phyloP scores from a whole-genome alignment of 2,888 invertebrate species.

The Pimpla rufipes region DNA sequence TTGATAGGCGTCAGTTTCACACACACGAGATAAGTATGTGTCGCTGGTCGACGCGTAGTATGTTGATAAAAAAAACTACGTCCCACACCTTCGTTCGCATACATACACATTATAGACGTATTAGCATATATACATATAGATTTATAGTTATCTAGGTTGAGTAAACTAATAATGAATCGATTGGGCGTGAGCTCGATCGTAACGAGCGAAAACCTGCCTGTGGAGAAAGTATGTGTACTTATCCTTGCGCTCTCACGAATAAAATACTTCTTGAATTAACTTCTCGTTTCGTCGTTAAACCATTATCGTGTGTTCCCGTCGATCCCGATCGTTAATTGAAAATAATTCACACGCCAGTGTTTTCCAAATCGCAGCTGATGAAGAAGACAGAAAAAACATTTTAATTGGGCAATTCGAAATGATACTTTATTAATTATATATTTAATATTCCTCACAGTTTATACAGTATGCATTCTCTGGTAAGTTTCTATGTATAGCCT shows the following conservation, averaged over 20 bases:
- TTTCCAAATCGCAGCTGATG: not conserved
- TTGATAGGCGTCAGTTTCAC: constrained; percentile 57
- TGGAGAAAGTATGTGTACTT: constrained; percentile 66
- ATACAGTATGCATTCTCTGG: constrained; percentile 74
- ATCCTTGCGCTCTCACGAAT: constrained; percentile 64
- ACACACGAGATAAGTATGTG: constrained; percentile 58
- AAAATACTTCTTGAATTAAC: constrained; percentile 60
- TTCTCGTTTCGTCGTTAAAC: not conserved
- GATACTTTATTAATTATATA: constrained; percentile 55
- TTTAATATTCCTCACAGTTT: constrained; percentile 69
- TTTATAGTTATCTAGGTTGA: constrained; percentile 67
- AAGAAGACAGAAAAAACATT: not conserved
- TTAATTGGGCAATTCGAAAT: constrained; percentile 63
- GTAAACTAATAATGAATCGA: constrained; percentile 50
- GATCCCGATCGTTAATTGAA: not conserved
- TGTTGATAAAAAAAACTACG: constrained; percentile 59
- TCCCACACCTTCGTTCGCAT: constrained; percentile 68
- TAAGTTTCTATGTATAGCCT: constrained; percentile 72
- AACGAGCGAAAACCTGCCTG: constrained; percentile 56
- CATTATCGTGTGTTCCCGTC: constrained; percentile 1
- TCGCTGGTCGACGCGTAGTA: constrained; percentile 71
- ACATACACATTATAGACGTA: constrained; percentile 62
- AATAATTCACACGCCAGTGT: not conserved
- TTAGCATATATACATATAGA: constrained; percentile 60
- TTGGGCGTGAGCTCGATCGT: constrained; percentile 41